phyloP scores from a whole-genome alignment of 2,113 vertebrate species.

The Puma concolor region DNA sequence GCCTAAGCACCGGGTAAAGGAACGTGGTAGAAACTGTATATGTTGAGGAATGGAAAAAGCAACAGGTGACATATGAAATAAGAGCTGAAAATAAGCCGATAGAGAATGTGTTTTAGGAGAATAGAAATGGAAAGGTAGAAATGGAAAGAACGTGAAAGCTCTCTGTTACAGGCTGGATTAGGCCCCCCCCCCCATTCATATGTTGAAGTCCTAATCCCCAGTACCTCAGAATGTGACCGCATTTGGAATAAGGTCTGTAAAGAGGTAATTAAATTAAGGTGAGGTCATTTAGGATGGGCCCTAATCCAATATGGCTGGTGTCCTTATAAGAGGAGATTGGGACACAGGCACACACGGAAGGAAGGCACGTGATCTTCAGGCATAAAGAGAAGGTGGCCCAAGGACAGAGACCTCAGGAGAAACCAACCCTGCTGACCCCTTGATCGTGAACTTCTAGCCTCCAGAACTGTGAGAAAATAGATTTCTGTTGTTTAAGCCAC shows the following conservation, averaged over 20 bases:
- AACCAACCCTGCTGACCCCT: background rate
- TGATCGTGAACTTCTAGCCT: background rate
- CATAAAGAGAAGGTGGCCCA: background rate
- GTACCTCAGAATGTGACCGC: background rate
- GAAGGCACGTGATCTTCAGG: background rate
- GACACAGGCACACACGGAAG: too few relatives aligned
- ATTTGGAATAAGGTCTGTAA: background rate
- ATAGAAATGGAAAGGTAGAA: background rate
- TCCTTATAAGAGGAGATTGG: background rate
- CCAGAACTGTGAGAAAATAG: background rate
- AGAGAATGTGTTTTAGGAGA: background rate
- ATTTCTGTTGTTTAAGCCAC: background rate
- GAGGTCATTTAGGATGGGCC: background rate
- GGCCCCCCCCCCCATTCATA: background rate
- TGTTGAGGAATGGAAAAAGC: background rate
- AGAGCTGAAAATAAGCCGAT: background rate
- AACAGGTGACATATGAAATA: background rate
- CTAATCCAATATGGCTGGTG: background rate
- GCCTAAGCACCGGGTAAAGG: background rate
- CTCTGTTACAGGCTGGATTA: background rate
- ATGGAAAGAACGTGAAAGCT: background rate
- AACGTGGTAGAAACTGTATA: background rate
- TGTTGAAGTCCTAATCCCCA: background rate
- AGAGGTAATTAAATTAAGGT: background rate
- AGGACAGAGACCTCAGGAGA: background rate